Evolutionary conservation across 2,888 invertebrate genomes (phyloP).

Genomic region (Lypha dubia): DNA sequence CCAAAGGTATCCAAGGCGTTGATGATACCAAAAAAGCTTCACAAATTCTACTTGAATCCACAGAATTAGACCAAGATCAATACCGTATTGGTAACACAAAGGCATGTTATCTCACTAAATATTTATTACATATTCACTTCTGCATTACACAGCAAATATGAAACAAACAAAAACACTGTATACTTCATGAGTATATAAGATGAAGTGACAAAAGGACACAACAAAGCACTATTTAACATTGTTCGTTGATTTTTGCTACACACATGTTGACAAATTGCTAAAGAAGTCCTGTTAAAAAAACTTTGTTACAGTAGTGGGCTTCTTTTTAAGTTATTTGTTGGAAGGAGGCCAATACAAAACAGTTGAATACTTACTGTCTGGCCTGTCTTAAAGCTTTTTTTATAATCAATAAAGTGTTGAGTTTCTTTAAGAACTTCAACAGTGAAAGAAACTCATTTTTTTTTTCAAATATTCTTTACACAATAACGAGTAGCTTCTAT

Average conservation of each 20-base stretch:
- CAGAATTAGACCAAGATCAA: constrained; percentile 94
- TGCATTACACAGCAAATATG: constrained; percentile 3
- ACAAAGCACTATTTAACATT: constrained; percentile 31
- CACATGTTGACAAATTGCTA: not conserved
- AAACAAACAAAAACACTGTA: constrained; percentile 58
- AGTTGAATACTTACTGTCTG: not conserved
- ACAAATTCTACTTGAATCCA: constrained; percentile 90
- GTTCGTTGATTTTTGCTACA: constrained; percentile 12
- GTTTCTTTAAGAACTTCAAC: constrained; percentile 19
- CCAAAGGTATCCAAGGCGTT: constrained; percentile 91
- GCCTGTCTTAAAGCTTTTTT: constrained; percentile 26
- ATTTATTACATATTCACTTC: constrained; percentile 21
- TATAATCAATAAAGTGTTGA: not conserved
- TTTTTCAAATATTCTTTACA: not conserved
- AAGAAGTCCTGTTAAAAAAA: not conserved
- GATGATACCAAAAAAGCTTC: constrained; percentile 92
- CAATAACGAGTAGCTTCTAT: not conserved
- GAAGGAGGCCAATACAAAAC: constrained; percentile 9
- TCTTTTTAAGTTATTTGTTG: constrained; percentile 1
- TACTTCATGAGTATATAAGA: not conserved
- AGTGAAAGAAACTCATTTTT: constrained; percentile 31
- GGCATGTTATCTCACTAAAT: constrained; percentile 86
- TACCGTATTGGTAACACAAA: constrained; percentile 99
- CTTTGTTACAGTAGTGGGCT: not conserved
- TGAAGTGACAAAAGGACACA: not conserved